Percentiles rank a stretch among this genome's conserved stretches.
Evolutionary conservation across 2,888 invertebrate species (phyloP).

Genomic region (Polydrusus pterygomalis): DNA sequence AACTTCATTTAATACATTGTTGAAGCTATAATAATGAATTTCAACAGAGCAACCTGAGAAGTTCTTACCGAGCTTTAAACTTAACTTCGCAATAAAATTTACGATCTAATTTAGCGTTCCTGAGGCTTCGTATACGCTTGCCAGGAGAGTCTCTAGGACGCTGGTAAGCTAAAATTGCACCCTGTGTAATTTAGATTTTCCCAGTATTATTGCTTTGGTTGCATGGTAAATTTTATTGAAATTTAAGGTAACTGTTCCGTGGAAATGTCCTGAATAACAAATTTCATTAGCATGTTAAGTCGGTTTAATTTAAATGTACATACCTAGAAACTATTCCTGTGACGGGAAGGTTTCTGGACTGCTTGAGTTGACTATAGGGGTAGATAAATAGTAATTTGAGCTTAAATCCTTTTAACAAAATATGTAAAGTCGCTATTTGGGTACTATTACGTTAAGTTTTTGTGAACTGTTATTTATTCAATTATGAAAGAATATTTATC

Average conservation of each 20-base stretch:
- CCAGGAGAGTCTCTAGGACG: conserved; percentile 11
- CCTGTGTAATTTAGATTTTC: conserved; percentile 31
- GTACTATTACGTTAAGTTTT: too few relatives aligned
- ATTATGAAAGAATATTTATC: too few relatives aligned
- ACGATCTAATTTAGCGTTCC: conserved; percentile 22
- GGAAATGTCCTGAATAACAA: conserved; percentile 37
- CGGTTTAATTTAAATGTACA: conserved; percentile 30
- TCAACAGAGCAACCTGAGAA: neutral
- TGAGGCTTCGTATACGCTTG: conserved; percentile 8
- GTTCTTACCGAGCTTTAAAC: conserved; percentile 14
- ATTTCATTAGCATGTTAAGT: conserved; percentile 21
- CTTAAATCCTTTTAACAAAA: too few relatives aligned
- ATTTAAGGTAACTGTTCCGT: conserved; percentile 32
- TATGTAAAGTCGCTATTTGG: too few relatives aligned
- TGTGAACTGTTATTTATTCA: too few relatives aligned
- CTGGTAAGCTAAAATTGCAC: conserved; percentile 44
- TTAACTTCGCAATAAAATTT: conserved; percentile 17
- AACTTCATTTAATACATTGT: too few relatives aligned
- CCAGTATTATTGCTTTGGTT: conserved; percentile 42
- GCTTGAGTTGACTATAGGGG: neutral
- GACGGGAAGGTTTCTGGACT: neutral
- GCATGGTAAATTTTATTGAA: conserved; percentile 42
- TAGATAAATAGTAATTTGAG: neutral
- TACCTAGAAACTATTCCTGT: neutral
- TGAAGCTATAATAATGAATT: neutral